These are phyloP conservation scores for Poliocrania exsul DNA, from an alignment of 2,797 vertebrate genomes.

Conservation along the genomic window DNA sequence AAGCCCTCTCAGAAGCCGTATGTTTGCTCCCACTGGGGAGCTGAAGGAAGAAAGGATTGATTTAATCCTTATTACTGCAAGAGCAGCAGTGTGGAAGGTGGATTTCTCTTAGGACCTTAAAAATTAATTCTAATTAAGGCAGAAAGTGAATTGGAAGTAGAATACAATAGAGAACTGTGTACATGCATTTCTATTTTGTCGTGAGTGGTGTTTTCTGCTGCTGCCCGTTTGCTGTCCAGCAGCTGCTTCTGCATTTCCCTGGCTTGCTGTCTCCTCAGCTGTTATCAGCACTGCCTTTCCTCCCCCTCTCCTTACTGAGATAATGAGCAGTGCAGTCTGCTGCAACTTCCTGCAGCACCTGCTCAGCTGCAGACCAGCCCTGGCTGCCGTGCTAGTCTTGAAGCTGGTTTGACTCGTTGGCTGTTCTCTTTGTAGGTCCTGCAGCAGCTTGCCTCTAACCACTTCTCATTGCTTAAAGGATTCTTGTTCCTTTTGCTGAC, in stretches of 20 bases:
- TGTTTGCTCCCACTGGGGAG: constrained; percentile 12
- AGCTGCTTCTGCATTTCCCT: background rate
- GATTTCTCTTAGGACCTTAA: constrained; percentile 33
- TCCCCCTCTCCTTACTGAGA: background rate
- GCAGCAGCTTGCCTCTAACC: background rate
- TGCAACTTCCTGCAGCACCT: background rate
- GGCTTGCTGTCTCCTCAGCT: background rate
- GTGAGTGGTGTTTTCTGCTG: background rate
- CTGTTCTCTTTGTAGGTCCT: background rate
- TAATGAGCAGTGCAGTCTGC: background rate
- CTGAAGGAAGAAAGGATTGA: constrained; percentile 30
- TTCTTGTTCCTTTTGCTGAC: background rate
- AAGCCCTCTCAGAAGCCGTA: constrained; percentile 39
- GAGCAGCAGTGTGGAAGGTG: background rate
- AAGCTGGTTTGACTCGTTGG: constrained; percentile 5
- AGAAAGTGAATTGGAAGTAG: background rate
- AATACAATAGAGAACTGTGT: background rate
- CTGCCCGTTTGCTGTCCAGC: background rate
- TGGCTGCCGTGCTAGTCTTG: background rate
- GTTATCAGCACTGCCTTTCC: background rate
- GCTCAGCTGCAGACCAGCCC: background rate
- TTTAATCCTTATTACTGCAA: constrained; percentile 44
- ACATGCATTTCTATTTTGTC: background rate
- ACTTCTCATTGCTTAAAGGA: background rate
- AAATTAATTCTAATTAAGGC: constrained; percentile 33